These are phyloP conservation scores for Notarius quadriscutis DNA, from an alignment of 2,113 vertebrate genomes.

Conservation along the genomic window DNA sequence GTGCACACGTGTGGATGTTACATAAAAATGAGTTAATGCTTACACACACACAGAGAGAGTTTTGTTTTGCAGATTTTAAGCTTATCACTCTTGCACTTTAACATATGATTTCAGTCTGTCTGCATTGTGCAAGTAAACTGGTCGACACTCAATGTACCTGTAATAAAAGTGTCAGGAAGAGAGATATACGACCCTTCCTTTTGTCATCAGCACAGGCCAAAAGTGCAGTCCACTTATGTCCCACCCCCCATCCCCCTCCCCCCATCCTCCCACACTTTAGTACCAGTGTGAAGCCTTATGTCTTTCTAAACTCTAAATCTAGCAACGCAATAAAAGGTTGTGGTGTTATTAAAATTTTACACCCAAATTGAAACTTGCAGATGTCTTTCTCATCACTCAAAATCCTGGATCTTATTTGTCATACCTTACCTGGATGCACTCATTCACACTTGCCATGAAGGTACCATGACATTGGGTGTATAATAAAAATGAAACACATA, in stretches of 20 bases:
- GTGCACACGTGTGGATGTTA: constrained; percentile 35
- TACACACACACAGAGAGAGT: constrained; percentile 13
- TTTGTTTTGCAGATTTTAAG: constrained; percentile 8
- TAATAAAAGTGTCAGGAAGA: constrained; percentile 48
- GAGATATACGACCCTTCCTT: constrained; percentile 42
- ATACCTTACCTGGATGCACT: background rate
- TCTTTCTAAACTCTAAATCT: constrained; percentile 18
- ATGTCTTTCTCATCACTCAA: background rate
- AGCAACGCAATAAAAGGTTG: background rate
- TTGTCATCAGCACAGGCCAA: constrained; percentile 28
- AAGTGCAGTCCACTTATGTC: constrained; percentile 5
- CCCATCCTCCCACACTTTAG: constrained; percentile 1
- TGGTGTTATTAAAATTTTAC: constrained; percentile 5
- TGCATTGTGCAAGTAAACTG: constrained; percentile 36
- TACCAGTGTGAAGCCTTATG: constrained; percentile 17
- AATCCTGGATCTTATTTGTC: background rate
- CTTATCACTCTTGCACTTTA: constrained; percentile 32
- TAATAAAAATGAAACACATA: background rate
- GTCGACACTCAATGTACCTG: constrained; percentile 22
- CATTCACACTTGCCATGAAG: background rate
- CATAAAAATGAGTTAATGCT: constrained; percentile 21
- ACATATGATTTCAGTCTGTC: constrained; percentile 44
- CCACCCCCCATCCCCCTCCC: background rate
- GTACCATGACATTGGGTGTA: background rate
- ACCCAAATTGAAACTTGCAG: background rate